These are phyloP conservation scores for Channa argus DNA, from an alignment of 2,113 vertebrate species.

Conservation along the genomic window DNA sequence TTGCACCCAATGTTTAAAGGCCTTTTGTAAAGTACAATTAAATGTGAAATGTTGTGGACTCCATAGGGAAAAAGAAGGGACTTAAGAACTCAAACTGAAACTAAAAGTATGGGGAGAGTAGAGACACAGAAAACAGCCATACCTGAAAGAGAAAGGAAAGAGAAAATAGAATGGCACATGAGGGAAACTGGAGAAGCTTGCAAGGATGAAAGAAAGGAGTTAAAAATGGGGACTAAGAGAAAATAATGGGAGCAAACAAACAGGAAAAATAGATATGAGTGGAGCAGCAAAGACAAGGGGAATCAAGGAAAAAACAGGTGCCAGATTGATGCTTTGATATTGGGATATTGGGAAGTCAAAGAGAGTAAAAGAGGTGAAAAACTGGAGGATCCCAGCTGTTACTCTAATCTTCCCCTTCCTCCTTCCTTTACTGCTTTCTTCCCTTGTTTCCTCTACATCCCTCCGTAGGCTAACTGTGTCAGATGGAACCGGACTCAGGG, in stretches of 20 bases:
- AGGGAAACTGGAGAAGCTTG: constrained; percentile 1
- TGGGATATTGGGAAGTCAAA: constrained; percentile 54
- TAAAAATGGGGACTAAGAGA: not conserved
- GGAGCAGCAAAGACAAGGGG: constrained; percentile 12
- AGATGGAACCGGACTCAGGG: constrained; percentile 63
- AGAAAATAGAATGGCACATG: not conserved
- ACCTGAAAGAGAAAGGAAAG: not conserved
- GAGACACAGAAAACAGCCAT: not conserved
- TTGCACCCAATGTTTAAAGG: not conserved
- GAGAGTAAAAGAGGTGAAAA: constrained; percentile 34
- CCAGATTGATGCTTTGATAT: constrained; percentile 61
- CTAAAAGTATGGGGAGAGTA: not conserved
- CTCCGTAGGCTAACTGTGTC: constrained; percentile 53
- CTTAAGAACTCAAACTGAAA: constrained; percentile 7
- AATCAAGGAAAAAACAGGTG: constrained; percentile 39
- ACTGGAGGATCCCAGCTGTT: constrained; percentile 65
- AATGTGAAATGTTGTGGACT: not conserved
- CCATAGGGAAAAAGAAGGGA: not conserved
- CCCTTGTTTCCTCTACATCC: constrained; percentile 51
- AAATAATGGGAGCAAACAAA: constrained; percentile 11
- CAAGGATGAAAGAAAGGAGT: not conserved
- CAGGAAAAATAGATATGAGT: not conserved
- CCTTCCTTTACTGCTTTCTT: constrained; percentile 40
- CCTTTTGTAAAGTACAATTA: not conserved
- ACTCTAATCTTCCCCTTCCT: constrained; percentile 52